Evolutionary conservation across 53 echinoderm and acorn worm genomes (phyloP).

Genomic region (Stichopus horrens): DNA sequence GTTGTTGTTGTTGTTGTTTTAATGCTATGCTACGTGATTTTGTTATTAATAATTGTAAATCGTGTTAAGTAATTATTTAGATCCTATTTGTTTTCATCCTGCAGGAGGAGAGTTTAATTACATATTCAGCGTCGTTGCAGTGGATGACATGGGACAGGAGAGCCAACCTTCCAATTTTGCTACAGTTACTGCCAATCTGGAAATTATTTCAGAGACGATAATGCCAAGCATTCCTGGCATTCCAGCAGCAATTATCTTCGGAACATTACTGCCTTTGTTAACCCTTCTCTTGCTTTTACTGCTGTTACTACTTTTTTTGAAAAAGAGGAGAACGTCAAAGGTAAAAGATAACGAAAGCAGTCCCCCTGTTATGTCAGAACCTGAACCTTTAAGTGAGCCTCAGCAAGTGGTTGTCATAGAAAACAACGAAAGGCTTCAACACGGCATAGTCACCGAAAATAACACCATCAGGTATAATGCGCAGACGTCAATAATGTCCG

Average conservation of each 20-base stretch:
- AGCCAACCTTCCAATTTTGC: conserved; percentile 69
- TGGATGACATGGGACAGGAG: conserved; percentile 62
- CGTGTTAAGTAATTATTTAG: too few relatives aligned
- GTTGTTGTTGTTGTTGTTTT: too few relatives aligned
- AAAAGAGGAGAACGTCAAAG: background rate
- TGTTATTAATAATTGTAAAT: too few relatives aligned
- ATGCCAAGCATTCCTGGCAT: background rate
- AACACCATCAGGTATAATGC: too few relatives aligned
- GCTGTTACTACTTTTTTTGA: background rate
- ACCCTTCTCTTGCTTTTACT: background rate
- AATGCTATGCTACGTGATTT: too few relatives aligned
- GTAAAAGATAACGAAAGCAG: too few relatives aligned
- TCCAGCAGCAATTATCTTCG: background rate
- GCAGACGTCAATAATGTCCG: too few relatives aligned
- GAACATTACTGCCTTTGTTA: background rate
- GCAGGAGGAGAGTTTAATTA: conserved; percentile 60
- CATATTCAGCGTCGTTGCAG: conserved; percentile 62
- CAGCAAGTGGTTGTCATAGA: too few relatives aligned
- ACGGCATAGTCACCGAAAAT: too few relatives aligned
- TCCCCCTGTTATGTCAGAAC: too few relatives aligned
- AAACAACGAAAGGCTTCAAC: too few relatives aligned
- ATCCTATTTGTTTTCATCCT: background rate
- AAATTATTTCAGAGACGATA: background rate
- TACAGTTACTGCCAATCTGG: conserved; percentile 41
- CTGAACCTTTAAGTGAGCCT: too few relatives aligned